A percentile compares a stretch with the other conserved stretches of the same genome.
These are phyloP conservation scores for Flexamia atlantica DNA, from an alignment of 2,888 invertebrate species.

Conservation along the genomic window DNA sequence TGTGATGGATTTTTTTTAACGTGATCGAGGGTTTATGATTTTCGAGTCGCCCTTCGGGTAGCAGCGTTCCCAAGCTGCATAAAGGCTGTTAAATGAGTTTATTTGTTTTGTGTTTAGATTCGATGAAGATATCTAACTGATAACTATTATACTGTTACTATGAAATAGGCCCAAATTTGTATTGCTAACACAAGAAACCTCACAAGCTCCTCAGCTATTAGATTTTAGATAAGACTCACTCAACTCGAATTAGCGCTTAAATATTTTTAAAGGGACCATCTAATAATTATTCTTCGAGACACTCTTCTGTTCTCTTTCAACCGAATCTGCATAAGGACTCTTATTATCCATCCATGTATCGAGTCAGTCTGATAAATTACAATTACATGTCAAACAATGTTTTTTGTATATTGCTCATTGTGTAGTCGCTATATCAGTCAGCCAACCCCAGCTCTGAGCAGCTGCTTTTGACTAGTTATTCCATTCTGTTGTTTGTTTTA, in stretches of 20 bases:
- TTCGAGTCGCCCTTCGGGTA: conserved; percentile 22
- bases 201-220: conserved; percentile 3
- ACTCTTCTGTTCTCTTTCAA: background rate
- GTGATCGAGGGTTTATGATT: conserved; percentile 46
- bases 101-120: conserved; percentile 53
- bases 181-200: conserved; percentile 49
- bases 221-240: conserved; percentile 27
- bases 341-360: background rate
- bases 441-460: background rate
- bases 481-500: conserved; percentile 20
- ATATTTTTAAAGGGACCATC: conserved; percentile 41
- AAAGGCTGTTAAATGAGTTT: conserved; percentile 46
- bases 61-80: conserved; percentile 22
- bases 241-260: conserved; percentile 34
- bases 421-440: background rate
- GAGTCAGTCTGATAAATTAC: background rate
- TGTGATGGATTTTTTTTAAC: conserved; percentile 36
- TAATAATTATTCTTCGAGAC: background rate
- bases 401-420: background rate
- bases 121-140: conserved; percentile 47
- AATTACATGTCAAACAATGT: background rate
- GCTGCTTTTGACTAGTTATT: conserved; percentile 22
- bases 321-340: background rate
- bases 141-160: conserved; percentile 54
- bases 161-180: conserved; percentile 51